Evolutionary conservation across 2,113 vertebrate genomes (phyloP).

Genomic region (Plecotus auritus): DNA sequence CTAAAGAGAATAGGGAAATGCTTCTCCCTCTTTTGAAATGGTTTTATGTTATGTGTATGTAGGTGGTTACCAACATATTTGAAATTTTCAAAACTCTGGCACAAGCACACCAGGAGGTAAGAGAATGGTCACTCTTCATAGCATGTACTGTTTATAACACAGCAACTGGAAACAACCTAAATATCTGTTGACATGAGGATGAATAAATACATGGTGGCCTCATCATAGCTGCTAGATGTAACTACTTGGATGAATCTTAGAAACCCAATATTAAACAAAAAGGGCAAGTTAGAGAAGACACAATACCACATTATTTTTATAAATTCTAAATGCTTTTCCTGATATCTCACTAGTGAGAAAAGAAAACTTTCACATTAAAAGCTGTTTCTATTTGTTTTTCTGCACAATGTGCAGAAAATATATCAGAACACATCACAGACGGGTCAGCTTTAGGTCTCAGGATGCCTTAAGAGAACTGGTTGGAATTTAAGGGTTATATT

Average conservation of each 20-base stretch:
- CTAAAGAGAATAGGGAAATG: slow-evolving; percentile 96
- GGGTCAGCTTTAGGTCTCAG: neutral
- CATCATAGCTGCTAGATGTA: neutral
- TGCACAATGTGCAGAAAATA: neutral
- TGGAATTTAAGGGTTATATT: neutral
- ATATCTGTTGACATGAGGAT: neutral
- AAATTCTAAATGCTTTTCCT: neutral
- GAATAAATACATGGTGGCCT: neutral
- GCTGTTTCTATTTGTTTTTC: neutral
- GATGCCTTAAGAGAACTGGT: too few species aligned
- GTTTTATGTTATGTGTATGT: neutral
- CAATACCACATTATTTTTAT: neutral
- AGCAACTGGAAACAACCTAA: neutral
- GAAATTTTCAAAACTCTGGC: neutral
- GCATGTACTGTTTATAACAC: neutral
- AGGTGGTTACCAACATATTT: neutral
- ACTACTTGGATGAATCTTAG: neutral
- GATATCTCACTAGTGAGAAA: neutral
- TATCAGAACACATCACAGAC: neutral
- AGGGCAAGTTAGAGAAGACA: neutral
- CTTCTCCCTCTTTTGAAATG: slow-evolving; percentile 67
- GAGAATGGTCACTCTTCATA: neutral
- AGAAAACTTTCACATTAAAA: neutral
- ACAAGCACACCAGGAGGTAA: neutral
- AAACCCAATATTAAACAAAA: neutral